These are phyloP conservation scores for Hyposoter didymator DNA, from an alignment of 2,888 invertebrate species.

Conservation along the genomic window DNA sequence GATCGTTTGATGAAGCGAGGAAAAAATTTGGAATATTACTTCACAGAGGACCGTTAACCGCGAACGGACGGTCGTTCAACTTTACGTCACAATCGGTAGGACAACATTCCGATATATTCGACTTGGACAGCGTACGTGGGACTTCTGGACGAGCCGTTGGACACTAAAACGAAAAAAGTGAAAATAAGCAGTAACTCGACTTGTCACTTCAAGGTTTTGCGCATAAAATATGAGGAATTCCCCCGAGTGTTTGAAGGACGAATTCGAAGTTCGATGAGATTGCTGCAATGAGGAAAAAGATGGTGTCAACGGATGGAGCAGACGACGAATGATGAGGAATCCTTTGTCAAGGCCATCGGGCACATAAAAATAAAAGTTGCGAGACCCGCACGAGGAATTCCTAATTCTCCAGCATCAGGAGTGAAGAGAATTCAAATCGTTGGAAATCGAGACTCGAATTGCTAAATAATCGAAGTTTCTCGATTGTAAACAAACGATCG, in stretches of 20 bases:
- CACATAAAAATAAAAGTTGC: not conserved
- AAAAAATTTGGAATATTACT: constrained; percentile 10
- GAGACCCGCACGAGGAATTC: constrained; percentile 7
- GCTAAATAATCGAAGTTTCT: not conserved
- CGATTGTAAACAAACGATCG: not conserved
- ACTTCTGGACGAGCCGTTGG: not conserved
- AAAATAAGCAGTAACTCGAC: not conserved
- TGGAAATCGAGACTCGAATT: not conserved
- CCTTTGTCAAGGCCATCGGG: not conserved
- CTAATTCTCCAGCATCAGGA: not conserved
- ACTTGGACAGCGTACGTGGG: not conserved
- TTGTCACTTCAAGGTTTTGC: not conserved
- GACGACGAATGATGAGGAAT: not conserved
- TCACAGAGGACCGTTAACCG: constrained; percentile 30
- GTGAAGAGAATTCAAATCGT: constrained; percentile 13
- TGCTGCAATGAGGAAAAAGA: not conserved
- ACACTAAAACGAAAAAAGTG: not conserved
- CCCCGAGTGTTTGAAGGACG: not conserved
- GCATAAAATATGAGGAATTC: not conserved
- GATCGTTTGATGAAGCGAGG: not conserved
- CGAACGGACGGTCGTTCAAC: constrained; percentile 35
- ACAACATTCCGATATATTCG: constrained; percentile 9
- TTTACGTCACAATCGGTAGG: constrained; percentile 15
- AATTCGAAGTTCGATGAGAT: not conserved
- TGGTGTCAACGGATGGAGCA: not conserved